Evolutionary conservation across 2,797 vertebrate species (phyloP).

Genomic region (Eutrigla gurnardus): DNA sequence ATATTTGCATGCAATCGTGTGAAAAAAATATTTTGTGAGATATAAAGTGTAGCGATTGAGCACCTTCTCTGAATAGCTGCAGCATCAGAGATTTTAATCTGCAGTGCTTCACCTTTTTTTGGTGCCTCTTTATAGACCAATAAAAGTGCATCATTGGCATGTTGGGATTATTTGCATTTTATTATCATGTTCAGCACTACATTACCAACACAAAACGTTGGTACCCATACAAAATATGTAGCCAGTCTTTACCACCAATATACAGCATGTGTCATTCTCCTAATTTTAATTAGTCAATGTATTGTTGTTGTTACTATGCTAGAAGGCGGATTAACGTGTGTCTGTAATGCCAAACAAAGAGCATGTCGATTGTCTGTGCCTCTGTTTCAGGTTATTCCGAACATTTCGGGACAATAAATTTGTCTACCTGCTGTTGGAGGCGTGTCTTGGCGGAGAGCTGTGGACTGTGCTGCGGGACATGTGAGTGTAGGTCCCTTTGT

Average conservation of each 20-base stretch:
- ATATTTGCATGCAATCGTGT: no score
- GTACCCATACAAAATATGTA: background rate
- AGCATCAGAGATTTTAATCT: background rate
- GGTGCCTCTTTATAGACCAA: no score
- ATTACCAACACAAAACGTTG: background rate
- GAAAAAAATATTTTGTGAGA: no score
- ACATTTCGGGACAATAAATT: slow-evolving; percentile 85
- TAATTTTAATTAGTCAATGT: background rate
- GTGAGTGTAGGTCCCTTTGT: slow-evolving; percentile 77
- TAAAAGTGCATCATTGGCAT: background rate
- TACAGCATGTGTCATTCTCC: background rate
- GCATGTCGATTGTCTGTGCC: background rate
- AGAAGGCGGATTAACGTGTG: background rate
- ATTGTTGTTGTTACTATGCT: background rate
- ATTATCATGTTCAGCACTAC: slow-evolving; percentile 1
- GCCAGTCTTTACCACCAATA: background rate
- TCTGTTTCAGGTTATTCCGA: slow-evolving; percentile 81
- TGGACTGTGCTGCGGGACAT: slow-evolving; percentile 87
- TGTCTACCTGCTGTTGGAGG: slow-evolving; percentile 87
- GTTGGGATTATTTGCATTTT: background rate
- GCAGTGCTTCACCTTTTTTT: background rate
- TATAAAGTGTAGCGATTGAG: no score
- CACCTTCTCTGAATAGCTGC: background rate
- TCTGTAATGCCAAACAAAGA: background rate
- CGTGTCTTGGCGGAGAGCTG: slow-evolving; percentile 87